These are phyloP conservation scores for Embiotoca jacksoni DNA, from an alignment of 2,113 vertebrate species.

Conservation along the genomic window DNA sequence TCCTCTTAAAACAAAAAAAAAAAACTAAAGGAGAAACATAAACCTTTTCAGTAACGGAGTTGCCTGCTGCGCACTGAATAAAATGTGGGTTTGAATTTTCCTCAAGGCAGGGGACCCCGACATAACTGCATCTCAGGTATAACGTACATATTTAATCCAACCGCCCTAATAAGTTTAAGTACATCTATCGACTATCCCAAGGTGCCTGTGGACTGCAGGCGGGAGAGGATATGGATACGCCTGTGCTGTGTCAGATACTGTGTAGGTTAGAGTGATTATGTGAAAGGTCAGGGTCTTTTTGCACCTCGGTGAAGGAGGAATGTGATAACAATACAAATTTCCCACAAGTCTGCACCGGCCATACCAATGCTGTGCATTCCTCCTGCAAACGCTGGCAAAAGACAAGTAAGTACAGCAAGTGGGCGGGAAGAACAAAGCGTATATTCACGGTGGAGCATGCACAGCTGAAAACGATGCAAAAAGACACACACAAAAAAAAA, in stretches of 20 bases:
- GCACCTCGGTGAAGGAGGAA: constrained; percentile 52
- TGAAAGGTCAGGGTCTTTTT: constrained; percentile 72
- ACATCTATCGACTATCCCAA: constrained; percentile 37
- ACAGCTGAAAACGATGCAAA: constrained; percentile 8
- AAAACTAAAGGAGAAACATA: constrained; percentile 17
- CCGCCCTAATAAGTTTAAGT: constrained; percentile 46
- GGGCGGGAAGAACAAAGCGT: constrained; percentile 43
- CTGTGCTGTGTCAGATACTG: constrained; percentile 44
- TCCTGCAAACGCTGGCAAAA: constrained; percentile 25
- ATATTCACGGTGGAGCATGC: constrained; percentile 2
- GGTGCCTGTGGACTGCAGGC: constrained; percentile 29
- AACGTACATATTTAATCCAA: constrained; percentile 48
- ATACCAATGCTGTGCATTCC: constrained; percentile 49
- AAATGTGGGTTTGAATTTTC: constrained; percentile 12
- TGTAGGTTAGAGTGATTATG: constrained; percentile 63
- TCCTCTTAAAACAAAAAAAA: neutral
- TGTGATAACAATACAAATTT: constrained; percentile 73
- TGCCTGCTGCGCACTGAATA: constrained; percentile 17
- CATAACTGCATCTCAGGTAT: constrained; percentile 26
- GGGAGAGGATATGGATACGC: constrained; percentile 27
- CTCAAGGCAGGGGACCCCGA: constrained; percentile 3
- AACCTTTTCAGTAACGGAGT: constrained; percentile 39
- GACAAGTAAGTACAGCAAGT: constrained; percentile 19
- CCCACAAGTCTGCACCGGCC: constrained; percentile 26
- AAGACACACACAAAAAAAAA: neutral